Percentiles rank a stretch among this genome's conserved stretches.
Conservation (phyloP, 2,888 invertebrate genomes). For the Acronicta leporina region DNA sequence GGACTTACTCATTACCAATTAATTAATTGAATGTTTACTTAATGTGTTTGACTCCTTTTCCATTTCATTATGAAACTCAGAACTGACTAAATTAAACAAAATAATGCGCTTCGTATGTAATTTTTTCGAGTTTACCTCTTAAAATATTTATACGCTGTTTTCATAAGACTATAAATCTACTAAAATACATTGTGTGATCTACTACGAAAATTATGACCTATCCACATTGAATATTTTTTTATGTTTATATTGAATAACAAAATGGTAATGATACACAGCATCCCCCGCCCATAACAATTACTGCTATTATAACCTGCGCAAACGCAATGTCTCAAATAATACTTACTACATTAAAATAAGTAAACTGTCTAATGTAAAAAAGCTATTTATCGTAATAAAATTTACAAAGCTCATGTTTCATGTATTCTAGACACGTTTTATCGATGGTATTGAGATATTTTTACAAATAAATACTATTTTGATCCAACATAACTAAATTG, state of each 20-base stretch:
- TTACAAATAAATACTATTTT: neutral
- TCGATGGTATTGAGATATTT: constrained; percentile 36
- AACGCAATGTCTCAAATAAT: constrained; percentile 44
- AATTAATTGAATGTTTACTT: too few species aligned
- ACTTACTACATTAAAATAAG: constrained; percentile 49
- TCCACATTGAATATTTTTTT: constrained; percentile 6
- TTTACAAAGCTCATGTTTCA: constrained; percentile 78
- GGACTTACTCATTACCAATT: too few species aligned
- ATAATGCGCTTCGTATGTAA: too few species aligned
- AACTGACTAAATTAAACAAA: too few species aligned
- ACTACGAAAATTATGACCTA: constrained; percentile 16
- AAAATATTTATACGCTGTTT: neutral
- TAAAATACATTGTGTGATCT: constrained; percentile 8
- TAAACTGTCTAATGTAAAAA: constrained; percentile 68
- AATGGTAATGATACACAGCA: constrained; percentile 28
- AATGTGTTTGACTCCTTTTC: too few species aligned
- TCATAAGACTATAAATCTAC: neutral
- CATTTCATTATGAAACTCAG: too few species aligned
- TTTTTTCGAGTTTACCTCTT: neutral
- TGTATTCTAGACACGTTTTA: constrained; percentile 32
- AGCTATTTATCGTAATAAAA: constrained; percentile 73
- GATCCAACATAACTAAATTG: too few species aligned
- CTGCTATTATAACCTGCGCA: constrained; percentile 44
- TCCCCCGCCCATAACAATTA: constrained; percentile 36
- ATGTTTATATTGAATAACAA: constrained; percentile 14